Conservation (phyloP, 2,888 invertebrate genomes). For the Hypolimnas misippus region DNA sequence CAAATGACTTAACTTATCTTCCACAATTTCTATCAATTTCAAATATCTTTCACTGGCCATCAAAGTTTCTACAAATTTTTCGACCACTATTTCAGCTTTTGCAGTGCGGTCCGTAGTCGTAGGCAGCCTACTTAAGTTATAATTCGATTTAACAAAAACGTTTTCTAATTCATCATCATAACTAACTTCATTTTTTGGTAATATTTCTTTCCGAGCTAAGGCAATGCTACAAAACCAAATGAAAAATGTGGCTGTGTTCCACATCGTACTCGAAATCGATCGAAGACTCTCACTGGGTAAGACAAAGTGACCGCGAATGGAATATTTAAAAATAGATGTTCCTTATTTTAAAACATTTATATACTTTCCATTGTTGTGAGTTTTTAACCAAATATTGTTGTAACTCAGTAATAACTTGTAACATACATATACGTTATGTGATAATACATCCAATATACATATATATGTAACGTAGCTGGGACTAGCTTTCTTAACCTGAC, state of each 20-base stretch:
- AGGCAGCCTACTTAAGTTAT: constrained; percentile 38
- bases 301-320: constrained; percentile 27
- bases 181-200: constrained; percentile 6
- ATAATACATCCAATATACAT: no score
- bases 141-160: constrained; percentile 16
- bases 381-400: constrained; percentile 6
- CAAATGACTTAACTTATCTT: constrained; percentile 62
- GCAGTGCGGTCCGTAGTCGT: constrained; percentile 44
- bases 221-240: constrained; percentile 23
- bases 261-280: constrained; percentile 32
- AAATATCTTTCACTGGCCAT: constrained; percentile 69
- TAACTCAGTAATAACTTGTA: background rate
- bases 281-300: constrained; percentile 29
- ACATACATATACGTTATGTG: background rate
- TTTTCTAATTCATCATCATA: constrained; percentile 29
- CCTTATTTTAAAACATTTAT: constrained; percentile 43
- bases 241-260: constrained; percentile 20
- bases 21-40: constrained; percentile 66
- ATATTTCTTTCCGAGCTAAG: constrained; percentile 19
- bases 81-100: constrained; percentile 60
- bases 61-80: constrained; percentile 70
- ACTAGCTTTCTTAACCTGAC: no score
- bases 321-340: constrained; percentile 30
- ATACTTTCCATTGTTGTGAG: constrained; percentile 33
- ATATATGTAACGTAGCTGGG: no score